Evolutionary conservation across 2,113 vertebrate genomes (phyloP), one percentile per base, ranked within the genome.

Genomic region (Otolemur garnettii): DNA sequence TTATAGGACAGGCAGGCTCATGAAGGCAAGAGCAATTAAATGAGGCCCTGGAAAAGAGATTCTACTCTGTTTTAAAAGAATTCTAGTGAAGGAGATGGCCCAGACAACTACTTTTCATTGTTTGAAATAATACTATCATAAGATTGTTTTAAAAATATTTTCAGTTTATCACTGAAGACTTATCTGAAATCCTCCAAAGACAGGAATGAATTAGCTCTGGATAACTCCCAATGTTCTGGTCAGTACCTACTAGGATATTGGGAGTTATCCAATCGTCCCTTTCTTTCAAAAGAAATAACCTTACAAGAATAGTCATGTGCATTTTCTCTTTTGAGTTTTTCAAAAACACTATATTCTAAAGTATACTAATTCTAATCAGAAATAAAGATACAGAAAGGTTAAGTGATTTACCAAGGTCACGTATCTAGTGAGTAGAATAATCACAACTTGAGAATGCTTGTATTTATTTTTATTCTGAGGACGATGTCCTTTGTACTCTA

Each of bases 251-350:
- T 5, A 38, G 38, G 4, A 38, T 38, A 38, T 38, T 38, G 38
- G 38, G 38, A 38, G 38, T 38, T 38, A 38, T 38, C 38, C 38
- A 84, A 68, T 55, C 21, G 9, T 66, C 10, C 7, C 79, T 60
- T 96, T 50, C 42, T 30, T 81, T 93, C 14, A 26, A 80, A 92
- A 87, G 62, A 38, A 71, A 66, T 62, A 75, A 89, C 7, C 57
- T 91, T 64, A 38, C 4, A 82, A 87, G 30, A 68, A 30, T 50
- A 38, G 66, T 38, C 83, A 92, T 5, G 18, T 11, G 7, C 0
- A 84, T 79, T 77, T 93, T 86, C 53, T 92, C 24, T 95, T 97
- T 90, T 72, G 68, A 96, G 68, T 68, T 3, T 84, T 62, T 45
- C 21, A 60, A 22, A 69, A 81, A 59, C 24, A 28, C 18, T 62